Base-by-base conservation (phyloP, 2,888 invertebrate species). In the Adelphocoris suturalis region DNA sequence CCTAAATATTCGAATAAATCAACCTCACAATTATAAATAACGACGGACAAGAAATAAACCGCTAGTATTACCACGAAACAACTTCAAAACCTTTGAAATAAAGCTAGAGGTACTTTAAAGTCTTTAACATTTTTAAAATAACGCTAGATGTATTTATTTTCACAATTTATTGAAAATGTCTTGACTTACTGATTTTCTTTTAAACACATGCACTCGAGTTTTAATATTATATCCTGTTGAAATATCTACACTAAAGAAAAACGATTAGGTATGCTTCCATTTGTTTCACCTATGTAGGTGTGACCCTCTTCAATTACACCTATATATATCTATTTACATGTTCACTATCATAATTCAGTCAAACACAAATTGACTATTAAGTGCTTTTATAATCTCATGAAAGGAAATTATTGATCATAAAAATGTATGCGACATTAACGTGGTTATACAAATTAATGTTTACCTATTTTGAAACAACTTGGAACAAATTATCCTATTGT, bases 271-370 rank as follows among this genome's bases (percentile, higher is more conserved):
- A 5, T 68, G 68, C 68, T 68, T 68, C 13, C 23, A 37, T 2
- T 7, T 4, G 2, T 37, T 37, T 4, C 37, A 37, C 37, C 37
- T 37, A 37, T 7, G 37, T 7, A 4, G 37, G 37, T 37, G 37
- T 37, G 37, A 37, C 2, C 2, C 37, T 37, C 37, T 37, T 7
- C 37, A 37, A 7, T 37, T 68, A 68, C 12, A 68, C 19, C 12
- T 68, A 68, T 11, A 12, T n/a, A n/a, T 23, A 12, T 19, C 68
- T 68, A 68, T 68, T 68, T 68, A 68, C 68, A 68, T 68, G 19
- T 27, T 27, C 12, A 27, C 68, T 68, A 68, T 23, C 13, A 68
- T 68, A 68, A 68, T 68, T 68, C 68, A 68, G 68, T 68, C 68
- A 23, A 68, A 68, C 37, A 68, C 12, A 68, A 68, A 68, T 23